Evolutionary conservation across 2,797 vertebrate genomes (phyloP), one percentile per base, ranked within the genome.

Genomic region (Enteromius argenteus): DNA sequence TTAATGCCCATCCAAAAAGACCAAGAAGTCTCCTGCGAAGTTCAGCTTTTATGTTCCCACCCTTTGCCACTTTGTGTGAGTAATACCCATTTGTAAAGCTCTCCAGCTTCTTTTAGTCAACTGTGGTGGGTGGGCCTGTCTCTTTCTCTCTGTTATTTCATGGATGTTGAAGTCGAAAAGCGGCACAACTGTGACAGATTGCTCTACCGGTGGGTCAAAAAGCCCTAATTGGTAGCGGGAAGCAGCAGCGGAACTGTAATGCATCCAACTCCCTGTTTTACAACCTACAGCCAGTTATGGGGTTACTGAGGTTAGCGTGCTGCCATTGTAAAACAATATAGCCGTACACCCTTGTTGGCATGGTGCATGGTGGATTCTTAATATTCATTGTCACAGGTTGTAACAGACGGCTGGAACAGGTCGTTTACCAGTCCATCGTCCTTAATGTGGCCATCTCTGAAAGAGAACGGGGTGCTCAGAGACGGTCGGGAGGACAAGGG

Each of bases 351-450:
- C 89, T 93, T 90, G 89, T 90, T 91, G 90, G 93, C 90, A 88
- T 92, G 89, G 90, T 84, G 88, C 87, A 87, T 93, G 89, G 92
- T 92, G 90, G 89, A 90, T 91, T 93, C 93, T 94, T 93, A 93
- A 94, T 92, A 93, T 92, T 92, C 89, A 92, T 86, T 85, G 88
- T 88, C 69, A 53, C 10, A 5, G 90, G 90, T 91, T 83, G 87
- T 92, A 90, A 88, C 79, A 84, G 88, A 88, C 76, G 51, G 86
- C 88, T 85, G 87, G 79, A 80, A 74, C 79, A 72, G 88, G 84
- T 85, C 88, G 86, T 93, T 92, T 90, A 92, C 88, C 86, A 81
- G 86, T 80, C 88, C 80, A 23, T 21, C 21, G 23, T 90, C 86
- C 89, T 83, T 88, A 75, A 89, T 85, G 72, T 86, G 78, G 69